Evolutionary conservation across 2,888 invertebrate species (phyloP).

Genomic region (Mesorhabditis spiculigera): DNA sequence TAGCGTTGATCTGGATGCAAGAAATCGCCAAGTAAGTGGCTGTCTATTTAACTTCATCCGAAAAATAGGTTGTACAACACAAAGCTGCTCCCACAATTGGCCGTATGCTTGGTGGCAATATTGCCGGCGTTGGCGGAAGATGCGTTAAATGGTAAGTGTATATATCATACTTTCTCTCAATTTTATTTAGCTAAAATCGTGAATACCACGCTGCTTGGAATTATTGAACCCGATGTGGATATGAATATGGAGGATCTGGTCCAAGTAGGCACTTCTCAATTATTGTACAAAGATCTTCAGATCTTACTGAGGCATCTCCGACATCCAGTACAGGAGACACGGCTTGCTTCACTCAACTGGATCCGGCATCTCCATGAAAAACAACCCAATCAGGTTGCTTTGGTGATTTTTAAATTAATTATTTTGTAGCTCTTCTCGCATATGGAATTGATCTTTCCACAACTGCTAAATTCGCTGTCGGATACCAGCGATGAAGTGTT

Average conservation of each 20-base stretch:
- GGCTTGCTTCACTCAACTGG: conserved; percentile 93
- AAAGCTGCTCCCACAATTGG: conserved; percentile 76
- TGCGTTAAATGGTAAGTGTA: conserved; percentile 24
- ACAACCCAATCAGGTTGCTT: conserved; percentile 74
- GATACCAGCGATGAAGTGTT: conserved; percentile 87
- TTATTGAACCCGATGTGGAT: conserved; percentile 32
- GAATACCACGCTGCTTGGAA: conserved; percentile 38
- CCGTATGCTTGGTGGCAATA: conserved; percentile 85
- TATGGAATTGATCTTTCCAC: conserved; percentile 66
- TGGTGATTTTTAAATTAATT: background rate
- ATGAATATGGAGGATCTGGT: conserved; percentile 30
- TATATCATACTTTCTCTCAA: background rate
- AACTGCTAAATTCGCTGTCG: conserved; percentile 78
- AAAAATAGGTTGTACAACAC: conserved; percentile 60
- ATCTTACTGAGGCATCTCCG: conserved; percentile 78
- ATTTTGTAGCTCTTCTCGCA: conserved; percentile 63
- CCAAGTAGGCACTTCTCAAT: background rate
- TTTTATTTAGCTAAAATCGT: conserved; percentile 36
- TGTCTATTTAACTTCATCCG: background rate
- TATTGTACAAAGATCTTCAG: conserved; percentile 48
- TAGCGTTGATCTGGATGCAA: conserved; percentile 89
- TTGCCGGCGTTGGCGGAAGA: conserved; percentile 82
- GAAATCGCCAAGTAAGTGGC: conserved; percentile 73
- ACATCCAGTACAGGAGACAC: conserved; percentile 84
- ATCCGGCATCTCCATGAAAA: conserved; percentile 85